Conservation (phyloP, 2,113 vertebrate species). For the Phylloscopus whistleri region DNA sequence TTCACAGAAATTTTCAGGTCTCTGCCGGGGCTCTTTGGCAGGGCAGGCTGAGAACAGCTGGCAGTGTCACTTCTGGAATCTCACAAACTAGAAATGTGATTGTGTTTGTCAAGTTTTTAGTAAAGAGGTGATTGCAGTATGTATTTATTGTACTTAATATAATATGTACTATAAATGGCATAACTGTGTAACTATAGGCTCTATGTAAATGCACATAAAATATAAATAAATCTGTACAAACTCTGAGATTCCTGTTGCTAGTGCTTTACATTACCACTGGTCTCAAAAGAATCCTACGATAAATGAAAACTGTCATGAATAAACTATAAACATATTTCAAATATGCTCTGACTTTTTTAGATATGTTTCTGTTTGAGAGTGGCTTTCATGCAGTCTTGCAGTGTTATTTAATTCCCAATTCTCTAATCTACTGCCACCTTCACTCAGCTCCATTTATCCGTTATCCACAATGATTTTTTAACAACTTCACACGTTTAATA, state of each 20-base stretch:
- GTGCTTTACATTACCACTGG: neutral
- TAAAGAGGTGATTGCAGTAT: neutral
- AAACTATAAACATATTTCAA: neutral
- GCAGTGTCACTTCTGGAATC: neutral
- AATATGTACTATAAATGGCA: neutral
- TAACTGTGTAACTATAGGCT: neutral
- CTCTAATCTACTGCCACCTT: neutral
- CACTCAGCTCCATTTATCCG: neutral
- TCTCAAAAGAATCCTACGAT: neutral
- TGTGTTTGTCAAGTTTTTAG: neutral
- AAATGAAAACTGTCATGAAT: neutral
- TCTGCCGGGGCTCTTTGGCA: neutral
- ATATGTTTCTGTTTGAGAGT: neutral
- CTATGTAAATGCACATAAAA: neutral
- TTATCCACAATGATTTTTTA: neutral
- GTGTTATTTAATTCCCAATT: neutral
- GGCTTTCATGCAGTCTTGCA: neutral
- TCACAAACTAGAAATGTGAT: neutral
- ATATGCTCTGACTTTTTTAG: neutral
- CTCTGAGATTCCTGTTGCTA: neutral
- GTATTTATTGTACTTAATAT: neutral
- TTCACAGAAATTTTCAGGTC: neutral
- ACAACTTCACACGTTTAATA: neutral
- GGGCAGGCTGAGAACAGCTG: neutral
- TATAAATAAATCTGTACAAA: neutral